These are phyloP conservation scores for Archilochus colubris DNA, from an alignment of 2,113 vertebrate genomes.

Conservation along the genomic window DNA sequence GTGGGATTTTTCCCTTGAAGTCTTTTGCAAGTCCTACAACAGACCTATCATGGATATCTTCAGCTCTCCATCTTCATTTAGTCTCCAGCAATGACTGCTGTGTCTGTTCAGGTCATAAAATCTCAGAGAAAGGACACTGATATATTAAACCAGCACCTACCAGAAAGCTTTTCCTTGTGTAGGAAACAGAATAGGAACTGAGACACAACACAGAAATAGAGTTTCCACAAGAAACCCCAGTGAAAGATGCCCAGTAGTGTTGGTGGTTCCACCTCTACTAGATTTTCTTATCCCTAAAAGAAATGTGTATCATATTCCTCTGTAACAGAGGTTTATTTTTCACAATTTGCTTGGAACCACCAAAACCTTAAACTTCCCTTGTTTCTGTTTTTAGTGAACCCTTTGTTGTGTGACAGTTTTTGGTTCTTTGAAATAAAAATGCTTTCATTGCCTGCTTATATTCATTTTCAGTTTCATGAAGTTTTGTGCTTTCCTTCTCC, in stretches of 20 bases:
- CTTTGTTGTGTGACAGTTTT: conserved; percentile 1
- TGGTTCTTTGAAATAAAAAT: conserved; percentile 26
- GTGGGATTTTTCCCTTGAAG: background rate
- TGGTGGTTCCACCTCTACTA: background rate
- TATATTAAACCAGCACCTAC: background rate
- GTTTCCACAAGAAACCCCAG: background rate
- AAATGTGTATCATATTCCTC: background rate
- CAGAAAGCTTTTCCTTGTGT: background rate
- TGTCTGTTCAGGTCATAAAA: background rate
- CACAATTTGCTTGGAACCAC: background rate
- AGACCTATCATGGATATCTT: background rate
- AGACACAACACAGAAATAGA: background rate
- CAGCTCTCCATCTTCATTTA: background rate
- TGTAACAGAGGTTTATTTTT: background rate
- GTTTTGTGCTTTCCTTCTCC: background rate
- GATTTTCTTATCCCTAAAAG: background rate
- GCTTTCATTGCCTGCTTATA: conserved; percentile 2
- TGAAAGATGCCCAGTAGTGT: background rate
- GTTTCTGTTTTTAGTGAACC: conserved; percentile 3
- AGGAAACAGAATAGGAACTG: background rate
- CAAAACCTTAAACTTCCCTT: background rate
- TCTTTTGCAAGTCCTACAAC: background rate
- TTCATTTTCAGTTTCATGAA: conserved; percentile 29
- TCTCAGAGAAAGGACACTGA: background rate
- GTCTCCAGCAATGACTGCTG: background rate